Conservation (phyloP, 2,888 invertebrate species). For the Lepidochrysops patricia region DNA sequence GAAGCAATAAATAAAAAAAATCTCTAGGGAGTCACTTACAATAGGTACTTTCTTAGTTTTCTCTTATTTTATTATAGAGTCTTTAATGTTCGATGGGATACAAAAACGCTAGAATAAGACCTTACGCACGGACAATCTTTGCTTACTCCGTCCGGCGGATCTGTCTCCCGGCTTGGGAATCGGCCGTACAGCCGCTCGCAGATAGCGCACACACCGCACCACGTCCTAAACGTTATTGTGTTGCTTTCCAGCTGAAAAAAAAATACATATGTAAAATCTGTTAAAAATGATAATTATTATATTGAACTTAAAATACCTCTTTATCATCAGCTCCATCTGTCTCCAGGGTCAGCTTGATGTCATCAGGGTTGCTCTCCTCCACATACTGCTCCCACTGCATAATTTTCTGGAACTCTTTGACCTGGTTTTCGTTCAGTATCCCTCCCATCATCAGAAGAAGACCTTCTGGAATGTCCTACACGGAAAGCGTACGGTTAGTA, state of each 20-base stretch:
- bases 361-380: conserved; percentile 55
- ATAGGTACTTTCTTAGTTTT: too few relatives aligned
- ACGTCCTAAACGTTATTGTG: conserved; percentile 79
- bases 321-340: conserved; percentile 25
- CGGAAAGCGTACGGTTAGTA: conserved; percentile 16
- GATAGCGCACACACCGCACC: conserved; percentile 86
- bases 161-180: conserved; percentile 72
- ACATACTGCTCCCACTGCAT: conserved; percentile 70
- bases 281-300: background rate
- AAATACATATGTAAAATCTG: background rate
- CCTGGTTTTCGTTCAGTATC: conserved; percentile 66
- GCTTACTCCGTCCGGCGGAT: conserved; percentile 81
- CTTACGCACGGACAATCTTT: too few relatives aligned
- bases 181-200: conserved; percentile 81
- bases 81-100: too few relatives aligned
- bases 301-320: background rate
- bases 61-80: too few relatives aligned
- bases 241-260: conserved; percentile 47
- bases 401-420: conserved; percentile 52
- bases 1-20: too few relatives aligned
- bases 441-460: conserved; percentile 79
- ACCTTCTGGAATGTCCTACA: conserved; percentile 74
- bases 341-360: conserved; percentile 52
- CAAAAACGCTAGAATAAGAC: too few relatives aligned
- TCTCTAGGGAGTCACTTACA: too few relatives aligned